Percentiles rank a stretch among this genome's conserved stretches.
Evolutionary conservation across 2,888 invertebrate genomes (phyloP).

Genomic region (Drosophila nr. perissopoda): DNA sequence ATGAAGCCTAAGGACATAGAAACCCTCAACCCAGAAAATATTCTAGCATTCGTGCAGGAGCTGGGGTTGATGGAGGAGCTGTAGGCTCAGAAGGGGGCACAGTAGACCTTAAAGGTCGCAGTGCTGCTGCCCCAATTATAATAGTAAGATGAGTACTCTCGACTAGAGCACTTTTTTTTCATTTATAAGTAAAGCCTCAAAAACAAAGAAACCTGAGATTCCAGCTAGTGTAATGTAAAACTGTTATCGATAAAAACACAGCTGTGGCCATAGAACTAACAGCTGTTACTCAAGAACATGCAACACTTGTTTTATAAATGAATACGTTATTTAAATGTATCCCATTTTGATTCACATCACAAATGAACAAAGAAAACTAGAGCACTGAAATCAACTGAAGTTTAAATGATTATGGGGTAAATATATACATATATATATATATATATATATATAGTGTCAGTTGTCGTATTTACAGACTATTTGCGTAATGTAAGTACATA

Average conservation of each 20-base stretch:
- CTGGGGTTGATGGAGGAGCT: too few species aligned
- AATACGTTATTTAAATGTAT: neutral
- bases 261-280: neutral
- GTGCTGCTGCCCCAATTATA: too few species aligned
- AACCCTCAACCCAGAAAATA: too few species aligned
- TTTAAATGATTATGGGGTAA: neutral
- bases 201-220: neutral
- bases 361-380: neutral
- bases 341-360: neutral
- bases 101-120: too few species aligned
- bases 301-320: neutral
- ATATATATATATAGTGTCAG: neutral
- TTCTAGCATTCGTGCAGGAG: too few species aligned
- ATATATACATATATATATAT: neutral
- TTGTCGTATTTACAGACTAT: neutral
- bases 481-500: neutral
- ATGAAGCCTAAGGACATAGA: too few species aligned
- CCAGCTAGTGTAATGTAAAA: neutral
- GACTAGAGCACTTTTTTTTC: neutral
- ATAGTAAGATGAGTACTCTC: neutral
- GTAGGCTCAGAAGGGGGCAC: too few species aligned
- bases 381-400: neutral
- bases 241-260: conserved; percentile 5
- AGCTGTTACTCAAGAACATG: neutral
- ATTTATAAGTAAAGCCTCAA: neutral